phyloP scores from a whole-genome alignment of 2,797 vertebrate genomes.

The Apogon talboti region DNA sequence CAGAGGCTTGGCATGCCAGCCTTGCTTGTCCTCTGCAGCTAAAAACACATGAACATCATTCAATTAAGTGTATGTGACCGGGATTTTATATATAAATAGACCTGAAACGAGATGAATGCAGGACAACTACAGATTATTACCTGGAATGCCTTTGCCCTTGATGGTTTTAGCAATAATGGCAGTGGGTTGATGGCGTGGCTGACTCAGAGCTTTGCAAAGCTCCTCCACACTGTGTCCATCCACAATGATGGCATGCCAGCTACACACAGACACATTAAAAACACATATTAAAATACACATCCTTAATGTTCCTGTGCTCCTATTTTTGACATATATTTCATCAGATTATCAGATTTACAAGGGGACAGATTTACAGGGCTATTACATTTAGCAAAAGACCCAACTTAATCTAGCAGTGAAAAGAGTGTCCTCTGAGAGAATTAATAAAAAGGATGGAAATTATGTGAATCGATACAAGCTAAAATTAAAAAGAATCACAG shows the following conservation, averaged over 20 bases:
- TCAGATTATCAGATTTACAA: too few species aligned
- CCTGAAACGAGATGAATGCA: neutral
- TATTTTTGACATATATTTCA: too few species aligned
- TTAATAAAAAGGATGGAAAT: too few species aligned
- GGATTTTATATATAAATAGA: too few species aligned
- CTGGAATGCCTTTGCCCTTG: slow-evolving; percentile 95
- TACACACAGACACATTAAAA: slow-evolving; percentile 60
- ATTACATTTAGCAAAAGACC: too few species aligned
- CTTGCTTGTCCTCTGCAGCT: slow-evolving; percentile 95
- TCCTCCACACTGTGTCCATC: slow-evolving; percentile 97
- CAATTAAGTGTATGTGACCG: neutral
- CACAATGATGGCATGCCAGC: slow-evolving; percentile 93
- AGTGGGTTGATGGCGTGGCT: slow-evolving; percentile 92
- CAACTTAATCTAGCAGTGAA: too few species aligned
- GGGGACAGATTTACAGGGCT: too few species aligned
- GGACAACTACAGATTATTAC: slow-evolving; percentile 72
- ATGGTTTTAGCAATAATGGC: slow-evolving; percentile 95
- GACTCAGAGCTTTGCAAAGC: slow-evolving; percentile 94
- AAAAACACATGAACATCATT: slow-evolving; percentile 26
- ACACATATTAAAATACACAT: slow-evolving; percentile 14
- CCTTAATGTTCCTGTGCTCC: too few species aligned
- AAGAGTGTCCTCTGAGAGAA: too few species aligned
- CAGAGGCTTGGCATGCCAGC: slow-evolving; percentile 94
- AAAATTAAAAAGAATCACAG: too few species aligned
- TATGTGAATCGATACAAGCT: too few species aligned